Conservation (phyloP, 2,888 invertebrate genomes). For the Drosophila histrio region DNA sequence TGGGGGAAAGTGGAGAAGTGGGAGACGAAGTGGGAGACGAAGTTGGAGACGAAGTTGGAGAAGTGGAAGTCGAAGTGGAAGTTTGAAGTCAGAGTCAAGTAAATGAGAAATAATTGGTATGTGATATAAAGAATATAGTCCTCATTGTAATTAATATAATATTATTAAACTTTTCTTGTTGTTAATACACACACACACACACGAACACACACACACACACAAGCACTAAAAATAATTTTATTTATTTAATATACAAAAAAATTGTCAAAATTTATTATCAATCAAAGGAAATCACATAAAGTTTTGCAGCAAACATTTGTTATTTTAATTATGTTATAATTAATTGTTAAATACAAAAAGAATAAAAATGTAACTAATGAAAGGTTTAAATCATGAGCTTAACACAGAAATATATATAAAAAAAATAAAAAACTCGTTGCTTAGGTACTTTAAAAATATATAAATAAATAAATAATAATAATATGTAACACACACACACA, state of each 20-base stretch:
- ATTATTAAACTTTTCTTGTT: conserved; percentile 71
- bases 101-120: conserved; percentile 83
- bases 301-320: conserved; percentile 55
- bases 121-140: conserved; percentile 84
- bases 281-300: conserved; percentile 34
- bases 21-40: conserved; percentile 35
- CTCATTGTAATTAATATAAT: conserved; percentile 80
- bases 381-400: conserved; percentile 59
- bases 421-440: conserved; percentile 45
- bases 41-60: not conserved
- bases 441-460: conserved; percentile 54
- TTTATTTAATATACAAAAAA: conserved; percentile 59
- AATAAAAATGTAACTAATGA: conserved; percentile 33
- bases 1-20: conserved; percentile 51
- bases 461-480: conserved; percentile 6
- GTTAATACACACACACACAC: conserved; percentile 45
- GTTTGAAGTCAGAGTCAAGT: conserved; percentile 58
- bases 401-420: too few species aligned
- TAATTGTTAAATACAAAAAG: conserved; percentile 3
- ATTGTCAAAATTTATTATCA: conserved; percentile 17
- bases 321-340: conserved; percentile 36
- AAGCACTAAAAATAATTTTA: conserved; percentile 50
- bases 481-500: conserved; percentile 31
- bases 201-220: conserved; percentile 16
- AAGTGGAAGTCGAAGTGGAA: conserved; percentile 1